Evolutionary conservation across 2,113 vertebrate species (phyloP), one percentile per base, ranked within the genome.

Genomic region (Mohoua ochrocephala): DNA sequence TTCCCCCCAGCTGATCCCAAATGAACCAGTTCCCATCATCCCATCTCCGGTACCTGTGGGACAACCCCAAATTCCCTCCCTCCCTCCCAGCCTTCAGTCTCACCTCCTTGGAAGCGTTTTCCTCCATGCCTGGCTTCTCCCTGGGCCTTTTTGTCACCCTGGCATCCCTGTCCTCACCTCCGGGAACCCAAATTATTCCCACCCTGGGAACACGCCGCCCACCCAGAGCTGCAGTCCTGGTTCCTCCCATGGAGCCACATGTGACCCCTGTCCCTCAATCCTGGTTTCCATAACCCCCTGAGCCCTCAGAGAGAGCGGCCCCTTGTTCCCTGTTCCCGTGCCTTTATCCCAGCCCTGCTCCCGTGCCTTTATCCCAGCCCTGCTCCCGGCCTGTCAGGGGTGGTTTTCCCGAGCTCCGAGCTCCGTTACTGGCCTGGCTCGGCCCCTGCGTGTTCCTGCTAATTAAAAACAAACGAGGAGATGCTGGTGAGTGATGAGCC

Each of bases 31-130:
- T 81, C 39, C 76, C 39, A 6, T 23, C 80, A 21, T 15, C 54
- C 31, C 7, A 3, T 15, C 49, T 41, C 41, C 0, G 0, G 4
- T 7, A 31, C 26, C 30, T 27, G 14, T 1, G 7, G 21, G 7
- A 31, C 42, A 57, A 9, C 35, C 31, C 44, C 9, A 15, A 50
- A 68, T 41, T 49, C 52, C 3, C 28, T 26, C 86, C 8, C 19
- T 27, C 11, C 5, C n/a, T 67, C 37, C 17, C 63, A 28, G 16
- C 42, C 28, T 67, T 39, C 12, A 4, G 1, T 11, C 56, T 78
- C 45, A 4, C 53, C 63, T 77, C 63, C 44, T 23, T 9, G 8
- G 0, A 5, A 52, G 24, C 1, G 1, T 23, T 54, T 82, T 33
- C 27, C 37, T n/a, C 9, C 0, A 7, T 3, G 19, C 1, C 6